phyloP scores from a whole-genome alignment of 2,797 vertebrate species.

The Danio jaintianensis region DNA sequence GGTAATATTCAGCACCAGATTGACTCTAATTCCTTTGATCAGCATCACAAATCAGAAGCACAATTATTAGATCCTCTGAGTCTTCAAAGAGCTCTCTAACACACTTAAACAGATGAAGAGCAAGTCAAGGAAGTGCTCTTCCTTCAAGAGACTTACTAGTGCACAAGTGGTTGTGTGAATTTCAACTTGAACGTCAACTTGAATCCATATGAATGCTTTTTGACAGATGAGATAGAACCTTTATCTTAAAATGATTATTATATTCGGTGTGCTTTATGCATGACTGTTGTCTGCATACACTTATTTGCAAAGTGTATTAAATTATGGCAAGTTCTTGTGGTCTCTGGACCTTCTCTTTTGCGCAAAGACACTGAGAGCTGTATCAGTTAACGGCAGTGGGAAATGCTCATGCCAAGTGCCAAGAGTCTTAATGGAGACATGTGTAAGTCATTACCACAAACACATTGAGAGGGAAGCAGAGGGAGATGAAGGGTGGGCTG shows the following conservation, averaged over 20 bases:
- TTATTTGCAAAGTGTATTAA: not conserved
- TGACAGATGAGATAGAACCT: not conserved
- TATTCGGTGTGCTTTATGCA: not conserved
- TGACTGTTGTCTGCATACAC: not conserved
- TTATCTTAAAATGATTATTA: not conserved
- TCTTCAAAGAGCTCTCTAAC: not conserved
- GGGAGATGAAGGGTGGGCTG: slow-evolving; percentile 33
- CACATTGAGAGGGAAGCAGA: slow-evolving; percentile 64
- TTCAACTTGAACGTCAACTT: not conserved
- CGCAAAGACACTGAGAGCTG: slow-evolving; percentile 74
- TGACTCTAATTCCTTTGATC: slow-evolving; percentile 24
- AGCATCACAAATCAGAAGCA: slow-evolving; percentile 5
- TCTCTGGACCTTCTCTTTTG: slow-evolving; percentile 52
- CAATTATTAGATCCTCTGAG: slow-evolving; percentile 17
- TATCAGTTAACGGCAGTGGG: slow-evolving; percentile 79
- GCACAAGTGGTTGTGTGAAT: not conserved
- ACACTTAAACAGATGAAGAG: slow-evolving; percentile 34
- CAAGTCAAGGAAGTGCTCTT: slow-evolving; percentile 18
- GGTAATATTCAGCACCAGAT: not conserved
- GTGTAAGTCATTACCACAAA: slow-evolving; percentile 80
- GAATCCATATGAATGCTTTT: not conserved
- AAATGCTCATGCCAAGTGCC: slow-evolving; percentile 74
- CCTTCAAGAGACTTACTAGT: slow-evolving; percentile 19
- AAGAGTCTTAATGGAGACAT: slow-evolving; percentile 79
- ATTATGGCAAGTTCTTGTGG: slow-evolving; percentile 5